These are phyloP conservation scores for Drosophila biarmipes DNA, from an alignment of 1,140 invertebrate genomes.

Conservation along the genomic window DNA sequence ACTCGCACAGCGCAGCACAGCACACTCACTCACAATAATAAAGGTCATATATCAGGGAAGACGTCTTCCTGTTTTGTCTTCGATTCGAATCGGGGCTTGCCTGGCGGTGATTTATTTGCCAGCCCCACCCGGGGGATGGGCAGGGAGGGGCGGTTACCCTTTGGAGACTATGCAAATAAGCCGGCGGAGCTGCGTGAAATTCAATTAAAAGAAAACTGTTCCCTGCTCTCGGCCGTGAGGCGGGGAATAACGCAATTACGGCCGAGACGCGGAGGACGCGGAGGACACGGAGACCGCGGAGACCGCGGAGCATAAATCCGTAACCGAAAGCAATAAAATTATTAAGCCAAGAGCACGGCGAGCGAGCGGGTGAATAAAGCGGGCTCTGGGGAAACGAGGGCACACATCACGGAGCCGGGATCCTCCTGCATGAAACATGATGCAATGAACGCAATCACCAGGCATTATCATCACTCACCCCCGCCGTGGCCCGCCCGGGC, in stretches of 20 bases:
- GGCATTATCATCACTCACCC: constrained; percentile 42
- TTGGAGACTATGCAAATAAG: constrained; percentile 34
- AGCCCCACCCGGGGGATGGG: no score
- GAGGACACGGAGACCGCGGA: constrained; percentile 3
- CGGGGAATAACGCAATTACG: constrained; percentile 54
- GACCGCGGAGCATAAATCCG: constrained; percentile 38
- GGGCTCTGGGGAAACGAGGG: constrained; percentile 54
- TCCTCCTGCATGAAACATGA: constrained; percentile 57
- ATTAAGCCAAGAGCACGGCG: constrained; percentile 35
- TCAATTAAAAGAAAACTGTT: constrained; percentile 71
- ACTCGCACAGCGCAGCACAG: no score
- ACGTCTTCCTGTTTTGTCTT: constrained; percentile 56
- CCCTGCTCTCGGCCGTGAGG: constrained; percentile 36
- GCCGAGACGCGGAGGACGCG: background rate
- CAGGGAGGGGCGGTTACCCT: no score
- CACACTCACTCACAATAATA: constrained; percentile 37
- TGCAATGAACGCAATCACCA: constrained; percentile 67
- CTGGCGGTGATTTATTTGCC: constrained; percentile 44
- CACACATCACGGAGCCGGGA: constrained; percentile 24
- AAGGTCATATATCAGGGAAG: constrained; percentile 56
- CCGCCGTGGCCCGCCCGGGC: background rate
- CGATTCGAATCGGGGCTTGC: constrained; percentile 44
- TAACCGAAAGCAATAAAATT: constrained; percentile 61
- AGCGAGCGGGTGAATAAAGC: constrained; percentile 35
- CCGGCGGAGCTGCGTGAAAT: constrained; percentile 42